Evolutionary conservation across 2,797 vertebrate genomes (phyloP).

Genomic region (Pitangus sulphuratus): DNA sequence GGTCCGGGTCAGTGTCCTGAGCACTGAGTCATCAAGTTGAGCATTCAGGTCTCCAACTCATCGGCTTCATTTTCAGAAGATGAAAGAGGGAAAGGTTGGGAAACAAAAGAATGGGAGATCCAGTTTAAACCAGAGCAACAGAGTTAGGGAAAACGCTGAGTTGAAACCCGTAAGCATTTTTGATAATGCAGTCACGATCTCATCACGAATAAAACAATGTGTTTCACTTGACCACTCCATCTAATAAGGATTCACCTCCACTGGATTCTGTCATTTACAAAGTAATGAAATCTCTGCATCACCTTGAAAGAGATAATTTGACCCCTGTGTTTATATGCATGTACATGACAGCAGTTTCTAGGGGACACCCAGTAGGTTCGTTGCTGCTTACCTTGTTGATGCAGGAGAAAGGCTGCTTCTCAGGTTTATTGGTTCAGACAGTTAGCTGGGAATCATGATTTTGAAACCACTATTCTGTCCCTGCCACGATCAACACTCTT

Average conservation of each 20-base stretch:
- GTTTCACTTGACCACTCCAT: conserved; percentile 43
- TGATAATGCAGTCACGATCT: not conserved
- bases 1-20: not conserved
- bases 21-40: not conserved
- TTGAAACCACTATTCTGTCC: not conserved
- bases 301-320: conserved; percentile 45
- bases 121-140: not conserved
- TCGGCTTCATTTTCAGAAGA: not conserved
- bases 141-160: not conserved
- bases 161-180: not conserved
- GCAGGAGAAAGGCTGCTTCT: not conserved
- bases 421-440: not conserved
- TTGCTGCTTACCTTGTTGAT: not conserved
- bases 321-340: not conserved
- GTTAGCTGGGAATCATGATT: not conserved
- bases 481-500: rapidly evolving
- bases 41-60: not conserved
- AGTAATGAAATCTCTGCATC: conserved; percentile 48
- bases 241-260: conserved; percentile 29
- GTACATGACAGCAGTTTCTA: not conserved
- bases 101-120: not conserved
- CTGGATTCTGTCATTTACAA: conserved; percentile 5
- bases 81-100: not conserved
- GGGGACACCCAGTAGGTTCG: not conserved
- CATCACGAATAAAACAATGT: conserved; percentile 22